phyloP scores from a whole-genome alignment of 1,140 invertebrate species.

The Dendrolimus kikuchii region DNA sequence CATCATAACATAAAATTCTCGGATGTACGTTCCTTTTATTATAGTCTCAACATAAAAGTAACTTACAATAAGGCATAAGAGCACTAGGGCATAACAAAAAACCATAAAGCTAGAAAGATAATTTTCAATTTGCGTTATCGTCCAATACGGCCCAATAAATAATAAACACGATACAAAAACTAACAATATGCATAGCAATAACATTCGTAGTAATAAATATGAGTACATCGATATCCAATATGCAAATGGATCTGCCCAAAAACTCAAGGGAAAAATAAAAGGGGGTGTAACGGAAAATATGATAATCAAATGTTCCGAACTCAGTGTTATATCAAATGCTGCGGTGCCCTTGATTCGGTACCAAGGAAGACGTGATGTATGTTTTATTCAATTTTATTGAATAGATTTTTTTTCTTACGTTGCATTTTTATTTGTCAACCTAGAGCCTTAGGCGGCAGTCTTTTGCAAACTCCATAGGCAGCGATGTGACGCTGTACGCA shows the following conservation, averaged over 20 bases:
- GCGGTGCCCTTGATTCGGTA: conserved; percentile 15
- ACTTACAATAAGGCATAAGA: no score
- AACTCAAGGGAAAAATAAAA: conserved; percentile 59
- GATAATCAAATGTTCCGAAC: conserved; percentile 57
- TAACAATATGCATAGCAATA: conserved; percentile 33
- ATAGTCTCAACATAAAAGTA: no score
- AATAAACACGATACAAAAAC: conserved; percentile 20
- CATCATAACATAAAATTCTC: no score
- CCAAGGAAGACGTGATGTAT: conserved; percentile 2
- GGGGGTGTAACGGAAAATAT: conserved; percentile 48
- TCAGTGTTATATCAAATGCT: conserved; percentile 27
- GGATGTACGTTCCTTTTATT: no score
- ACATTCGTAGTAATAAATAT: conserved; percentile 54
- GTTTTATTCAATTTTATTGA: no score
- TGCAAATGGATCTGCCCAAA: conserved; percentile 46
- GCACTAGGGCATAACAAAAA: no score
- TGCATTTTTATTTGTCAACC: no score
- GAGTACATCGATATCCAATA: conserved; percentile 59
- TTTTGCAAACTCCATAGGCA: not conserved
- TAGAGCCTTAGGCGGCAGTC: no score
- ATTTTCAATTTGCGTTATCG: no score
- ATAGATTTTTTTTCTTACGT: no score
- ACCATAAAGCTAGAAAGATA: no score
- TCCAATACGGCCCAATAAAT: conserved; percentile 8
- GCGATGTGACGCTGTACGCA: no score